phyloP scores from a whole-genome alignment of 2,797 vertebrate genomes.

The Rhinichthys osculus region DNA sequence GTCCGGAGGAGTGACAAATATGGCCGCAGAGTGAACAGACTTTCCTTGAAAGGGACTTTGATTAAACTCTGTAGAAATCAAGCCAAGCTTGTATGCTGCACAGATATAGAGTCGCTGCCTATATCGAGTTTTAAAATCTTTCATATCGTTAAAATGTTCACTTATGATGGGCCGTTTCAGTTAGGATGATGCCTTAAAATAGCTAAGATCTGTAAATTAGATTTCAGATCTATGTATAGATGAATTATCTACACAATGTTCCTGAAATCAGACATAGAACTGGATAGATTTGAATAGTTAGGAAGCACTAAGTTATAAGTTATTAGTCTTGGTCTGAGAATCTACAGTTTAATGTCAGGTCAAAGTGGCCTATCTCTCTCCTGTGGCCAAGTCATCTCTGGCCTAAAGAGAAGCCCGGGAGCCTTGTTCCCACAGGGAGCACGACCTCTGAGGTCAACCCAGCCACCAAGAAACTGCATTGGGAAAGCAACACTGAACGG shows the following conservation, averaged over 20 bases:
- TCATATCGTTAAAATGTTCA: background rate
- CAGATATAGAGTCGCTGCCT: background rate
- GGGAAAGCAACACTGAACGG: conserved; percentile 18
- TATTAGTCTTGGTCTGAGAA: conserved; percentile 27
- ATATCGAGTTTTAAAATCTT: background rate
- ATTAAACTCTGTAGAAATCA: background rate
- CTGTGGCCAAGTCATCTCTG: conserved; percentile 10
- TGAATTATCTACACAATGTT: background rate
- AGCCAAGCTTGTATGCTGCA: background rate
- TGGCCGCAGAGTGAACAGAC: background rate
- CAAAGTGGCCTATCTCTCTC: conserved; percentile 37
- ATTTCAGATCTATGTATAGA: background rate
- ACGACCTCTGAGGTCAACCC: conserved; percentile 30
- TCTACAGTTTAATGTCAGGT: conserved; percentile 30
- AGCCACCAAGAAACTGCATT: conserved; percentile 37
- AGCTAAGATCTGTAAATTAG: background rate
- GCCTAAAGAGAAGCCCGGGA: conserved; percentile 16
- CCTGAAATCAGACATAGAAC: background rate
- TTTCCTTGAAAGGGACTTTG: background rate
- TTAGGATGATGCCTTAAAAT: background rate
- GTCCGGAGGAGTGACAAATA: no score
- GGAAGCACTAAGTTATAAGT: conserved; percentile 1
- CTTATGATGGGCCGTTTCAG: background rate
- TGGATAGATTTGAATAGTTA: background rate
- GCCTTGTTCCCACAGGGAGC: conserved; percentile 42